Evolutionary conservation across 2,797 vertebrate genomes (phyloP).

Genomic region (Helarctos malayanus): DNA sequence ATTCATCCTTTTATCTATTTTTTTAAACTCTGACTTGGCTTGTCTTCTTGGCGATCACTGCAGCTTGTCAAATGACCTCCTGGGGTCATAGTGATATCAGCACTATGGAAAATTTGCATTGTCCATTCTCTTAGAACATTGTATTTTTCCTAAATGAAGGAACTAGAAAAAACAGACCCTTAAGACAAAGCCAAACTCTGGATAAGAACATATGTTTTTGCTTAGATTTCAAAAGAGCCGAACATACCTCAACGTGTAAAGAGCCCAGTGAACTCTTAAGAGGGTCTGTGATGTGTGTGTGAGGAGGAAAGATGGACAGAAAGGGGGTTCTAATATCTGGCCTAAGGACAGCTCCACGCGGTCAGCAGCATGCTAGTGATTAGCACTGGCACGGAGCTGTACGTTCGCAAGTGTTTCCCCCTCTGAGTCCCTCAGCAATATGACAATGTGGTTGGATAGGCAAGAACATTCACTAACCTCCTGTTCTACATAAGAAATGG

Average conservation of each 20-base stretch:
- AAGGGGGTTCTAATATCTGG: background rate
- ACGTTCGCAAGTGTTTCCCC: background rate
- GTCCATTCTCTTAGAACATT: background rate
- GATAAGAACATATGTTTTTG: background rate
- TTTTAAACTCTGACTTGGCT: background rate
- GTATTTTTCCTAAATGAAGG: constrained; percentile 6
- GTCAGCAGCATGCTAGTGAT: background rate
- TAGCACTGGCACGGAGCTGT: background rate
- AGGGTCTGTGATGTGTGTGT: background rate
- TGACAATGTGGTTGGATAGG: background rate
- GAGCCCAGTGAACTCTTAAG: background rate
- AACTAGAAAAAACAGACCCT: background rate
- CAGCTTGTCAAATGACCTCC: background rate
- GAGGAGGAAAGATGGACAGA: background rate
- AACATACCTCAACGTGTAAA: background rate
- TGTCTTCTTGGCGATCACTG: background rate
- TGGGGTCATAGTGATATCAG: background rate
- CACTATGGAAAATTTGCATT: background rate
- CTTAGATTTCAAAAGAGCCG: background rate
- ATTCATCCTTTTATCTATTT: constrained; percentile 25
- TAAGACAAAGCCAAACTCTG: background rate
- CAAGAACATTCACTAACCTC: background rate
- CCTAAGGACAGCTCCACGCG: background rate
- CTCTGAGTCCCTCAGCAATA: background rate
- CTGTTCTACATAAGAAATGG: background rate